A percentile compares a stretch with the other conserved stretches of the same genome.
These are phyloP conservation scores for Heliconius cydno DNA, from an alignment of 2,888 invertebrate genomes.

Conservation along the genomic window DNA sequence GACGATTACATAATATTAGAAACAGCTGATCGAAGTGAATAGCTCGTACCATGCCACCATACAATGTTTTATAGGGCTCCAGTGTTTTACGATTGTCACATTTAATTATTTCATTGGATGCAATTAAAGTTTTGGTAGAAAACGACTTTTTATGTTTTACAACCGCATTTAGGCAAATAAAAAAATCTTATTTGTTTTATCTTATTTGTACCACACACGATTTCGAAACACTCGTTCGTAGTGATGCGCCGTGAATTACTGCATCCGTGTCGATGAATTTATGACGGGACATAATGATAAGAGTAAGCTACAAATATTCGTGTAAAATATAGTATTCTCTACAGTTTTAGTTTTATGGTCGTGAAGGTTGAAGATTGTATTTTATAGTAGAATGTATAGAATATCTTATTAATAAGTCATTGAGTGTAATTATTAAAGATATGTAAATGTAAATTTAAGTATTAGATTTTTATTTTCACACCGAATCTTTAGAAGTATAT, in stretches of 20 bases:
- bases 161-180: slow-evolving; percentile 81
- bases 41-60: slow-evolving; percentile 56
- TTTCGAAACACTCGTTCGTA: slow-evolving; percentile 56
- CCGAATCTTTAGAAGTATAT: neutral
- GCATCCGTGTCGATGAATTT: slow-evolving; percentile 54
- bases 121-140: slow-evolving; percentile 81
- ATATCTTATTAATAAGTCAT: neutral
- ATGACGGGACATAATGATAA: slow-evolving; percentile 45
- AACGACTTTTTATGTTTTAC: slow-evolving; percentile 78
- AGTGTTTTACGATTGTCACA: slow-evolving; percentile 82
- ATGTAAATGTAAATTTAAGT: neutral
- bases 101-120: slow-evolving; percentile 83
- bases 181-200: slow-evolving; percentile 70
- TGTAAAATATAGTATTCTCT: slow-evolving; percentile 31
- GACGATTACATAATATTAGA: neutral
- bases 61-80: slow-evolving; percentile 75
- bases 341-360: slow-evolving; percentile 35
- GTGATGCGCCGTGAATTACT: slow-evolving; percentile 59
- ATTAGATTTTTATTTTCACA: neutral
- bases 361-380: slow-evolving; percentile 25
- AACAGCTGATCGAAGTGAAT: slow-evolving; percentile 11
- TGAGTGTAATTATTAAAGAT: neutral
- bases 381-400: slow-evolving; percentile 5
- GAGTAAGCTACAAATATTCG: slow-evolving; percentile 37
- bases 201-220: slow-evolving; percentile 77